Evolutionary conservation across 2,797 vertebrate species (phyloP).

Genomic region (Nannoperca obscura): DNA sequence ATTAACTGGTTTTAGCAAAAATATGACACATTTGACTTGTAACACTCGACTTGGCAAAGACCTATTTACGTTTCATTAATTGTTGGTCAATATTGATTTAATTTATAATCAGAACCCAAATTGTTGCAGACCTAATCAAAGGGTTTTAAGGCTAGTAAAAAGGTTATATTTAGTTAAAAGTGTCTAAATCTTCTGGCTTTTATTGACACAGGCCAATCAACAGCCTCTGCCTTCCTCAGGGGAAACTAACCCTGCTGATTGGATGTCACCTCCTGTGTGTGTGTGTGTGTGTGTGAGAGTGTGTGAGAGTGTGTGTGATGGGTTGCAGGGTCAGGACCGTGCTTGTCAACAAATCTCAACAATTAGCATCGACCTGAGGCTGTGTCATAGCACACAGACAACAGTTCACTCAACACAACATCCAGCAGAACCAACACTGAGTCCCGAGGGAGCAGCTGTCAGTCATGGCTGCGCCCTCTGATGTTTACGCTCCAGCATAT

Average conservation of each 20-base stretch:
- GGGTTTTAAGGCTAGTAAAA: too few relatives aligned
- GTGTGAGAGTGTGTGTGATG: not conserved
- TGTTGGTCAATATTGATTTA: not conserved
- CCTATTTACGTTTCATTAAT: too few relatives aligned
- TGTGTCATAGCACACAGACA: slow-evolving; percentile 21
- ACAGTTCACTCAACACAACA: slow-evolving; percentile 25
- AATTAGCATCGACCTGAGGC: slow-evolving; percentile 57
- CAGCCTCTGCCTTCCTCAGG: slow-evolving; percentile 41
- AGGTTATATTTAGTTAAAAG: not conserved
- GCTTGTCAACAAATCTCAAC: slow-evolving; percentile 67
- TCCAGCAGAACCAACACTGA: not conserved
- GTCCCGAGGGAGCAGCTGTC: slow-evolving; percentile 34
- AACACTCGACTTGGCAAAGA: not conserved
- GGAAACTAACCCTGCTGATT: slow-evolving; percentile 40
- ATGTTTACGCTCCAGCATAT: not conserved
- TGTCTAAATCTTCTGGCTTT: not conserved
- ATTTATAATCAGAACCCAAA: too few relatives aligned
- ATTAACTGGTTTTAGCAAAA: not conserved
- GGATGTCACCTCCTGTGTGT: slow-evolving; percentile 3
- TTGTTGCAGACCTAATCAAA: not conserved
- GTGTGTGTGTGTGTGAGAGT: not conserved
- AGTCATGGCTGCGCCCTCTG: not conserved
- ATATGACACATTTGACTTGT: too few relatives aligned
- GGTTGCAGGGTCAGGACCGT: slow-evolving; percentile 38
- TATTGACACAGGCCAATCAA: slow-evolving; percentile 40